phyloP scores from a whole-genome alignment of 2,797 vertebrate genomes.

The Hoplostethus atlanticus region DNA sequence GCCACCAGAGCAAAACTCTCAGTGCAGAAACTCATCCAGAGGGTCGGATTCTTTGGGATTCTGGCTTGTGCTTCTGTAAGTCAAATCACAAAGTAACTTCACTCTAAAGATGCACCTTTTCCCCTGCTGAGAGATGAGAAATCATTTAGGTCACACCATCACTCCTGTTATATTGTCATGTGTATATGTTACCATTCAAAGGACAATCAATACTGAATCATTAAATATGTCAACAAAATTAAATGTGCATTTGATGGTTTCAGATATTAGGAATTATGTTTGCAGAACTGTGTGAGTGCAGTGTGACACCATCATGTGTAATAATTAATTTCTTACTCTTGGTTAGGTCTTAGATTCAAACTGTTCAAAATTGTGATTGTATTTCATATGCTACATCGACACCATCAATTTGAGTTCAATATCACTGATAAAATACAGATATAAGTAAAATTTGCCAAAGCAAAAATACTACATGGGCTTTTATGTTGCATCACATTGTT shows the following conservation, averaged over 20 bases:
- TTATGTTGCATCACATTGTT: neutral
- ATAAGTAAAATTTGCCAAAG: constrained; percentile 1
- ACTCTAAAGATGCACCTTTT: neutral
- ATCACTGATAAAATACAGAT: neutral
- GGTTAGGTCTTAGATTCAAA: neutral
- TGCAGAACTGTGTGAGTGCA: too few relatives aligned
- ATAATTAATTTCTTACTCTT: neutral
- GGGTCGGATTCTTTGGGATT: constrained; percentile 92
- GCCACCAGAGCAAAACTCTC: constrained; percentile 85
- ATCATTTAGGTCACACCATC: neutral
- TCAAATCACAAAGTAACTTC: constrained; percentile 41
- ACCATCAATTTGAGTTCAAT: neutral
- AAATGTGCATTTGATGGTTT: neutral
- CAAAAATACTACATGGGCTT: neutral
- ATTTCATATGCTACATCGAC: neutral
- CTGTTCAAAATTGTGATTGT: neutral
- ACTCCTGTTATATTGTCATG: neutral
- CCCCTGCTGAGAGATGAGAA: neutral
- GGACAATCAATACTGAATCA: neutral
- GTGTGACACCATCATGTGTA: neutral
- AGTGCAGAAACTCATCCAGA: constrained; percentile 89
- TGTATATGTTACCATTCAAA: neutral
- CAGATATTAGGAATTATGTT: neutral
- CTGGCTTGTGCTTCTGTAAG: constrained; percentile 91
- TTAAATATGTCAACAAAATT: neutral